Base-by-base conservation (phyloP, 2,797 vertebrate genomes). In the Pseudotriccus pelzelni region DNA sequence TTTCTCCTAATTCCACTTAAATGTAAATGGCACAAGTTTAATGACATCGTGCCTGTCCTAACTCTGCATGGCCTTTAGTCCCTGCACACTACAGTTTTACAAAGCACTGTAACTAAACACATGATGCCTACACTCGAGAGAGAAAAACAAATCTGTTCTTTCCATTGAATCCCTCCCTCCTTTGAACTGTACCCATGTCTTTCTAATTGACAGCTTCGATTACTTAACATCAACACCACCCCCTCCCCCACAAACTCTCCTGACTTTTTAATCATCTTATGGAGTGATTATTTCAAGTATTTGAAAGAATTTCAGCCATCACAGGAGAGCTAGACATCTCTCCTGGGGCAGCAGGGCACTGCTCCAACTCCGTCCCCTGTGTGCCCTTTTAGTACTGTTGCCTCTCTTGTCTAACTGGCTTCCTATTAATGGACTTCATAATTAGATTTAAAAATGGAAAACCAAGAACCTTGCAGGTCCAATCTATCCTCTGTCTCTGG, bases 241-340 rank as follows among this genome's bases (percentile, higher is more conserved):
- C 4, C 14, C 14, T 12, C 32, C 23, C 14, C 13, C 3, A 0
- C 25, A 41, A 83, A 12, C 37, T 41, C 62, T 73, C 47, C 68
- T 62, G 62, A 69, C 47, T 67, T 90, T 81, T 93, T 60, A 86
- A 85, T 94, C 76, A 72, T 49, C 53, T 87, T 91, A 87, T 15
- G 8, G 41, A 32, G 27, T 17, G 60, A 89, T 86, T 88, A 75
- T 68, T 91, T 86, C 46, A 93, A 93, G 55, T 77, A 43, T 68
- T 39, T 52, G 49, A 76, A 89, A 90, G 44, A 90, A 91, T 76
- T 91, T 67, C 59, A 76, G 46, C 39, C 46, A 32, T 59, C 37
- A 49, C 34, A 62, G 41, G 46, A 93, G 32, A 77, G 44, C 53
- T 14, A 63, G 44, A 60, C 75, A 30, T 83, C n/a, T 82, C 66